Base-by-base conservation (phyloP, 2,113 vertebrate genomes). In the Scortum barcoo region DNA sequence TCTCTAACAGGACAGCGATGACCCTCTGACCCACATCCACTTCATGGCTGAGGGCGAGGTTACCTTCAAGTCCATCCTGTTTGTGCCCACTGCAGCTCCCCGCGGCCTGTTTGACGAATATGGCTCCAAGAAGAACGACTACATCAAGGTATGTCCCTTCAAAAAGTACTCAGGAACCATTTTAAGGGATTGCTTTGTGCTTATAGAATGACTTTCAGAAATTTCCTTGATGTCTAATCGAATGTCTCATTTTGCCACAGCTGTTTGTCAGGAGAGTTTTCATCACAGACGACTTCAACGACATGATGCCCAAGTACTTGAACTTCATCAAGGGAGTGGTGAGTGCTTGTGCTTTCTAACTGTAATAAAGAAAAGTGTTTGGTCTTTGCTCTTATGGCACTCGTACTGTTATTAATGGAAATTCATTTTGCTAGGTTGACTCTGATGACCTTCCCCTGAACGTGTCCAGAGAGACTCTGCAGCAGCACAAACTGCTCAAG, bases 301-400 rank as follows among this genome's bases (percentile, higher is more conserved):
- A 99, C 81, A 99, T 99, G 98, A 99, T 99, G 98, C 98, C 98
- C 69, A 99, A 99, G 80, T 99, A 99, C 50, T 96, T 99, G 33
- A 99, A 99, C 86, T 99, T 99, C 0, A 83, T 99, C 86, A 99
- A 97, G 92, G 98, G 98, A 88, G 97, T 99, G 93, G 98, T 99
- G 91, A 97, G 98, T 97, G 48, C 20, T 5, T 33, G 98, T 97
- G 48, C 20, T 5, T 33, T 19, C 28, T 53, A 20, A 51, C 26
- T 50, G 1, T 65, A 24, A 3, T 36, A 68, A 8, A 70, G 11
- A 26, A 0, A 2, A 28, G 28, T 13, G 22, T 12, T 46, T 3
- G 3, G 1, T 58, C 14, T 79, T 57, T 72, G 19, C 51, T 53
- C 10, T 26, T 28, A 7, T 51, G 1, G 33, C 10, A 12, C 16